Conservation (phyloP, 2,113 vertebrate genomes). For the Nothoprocta pentlandii region DNA sequence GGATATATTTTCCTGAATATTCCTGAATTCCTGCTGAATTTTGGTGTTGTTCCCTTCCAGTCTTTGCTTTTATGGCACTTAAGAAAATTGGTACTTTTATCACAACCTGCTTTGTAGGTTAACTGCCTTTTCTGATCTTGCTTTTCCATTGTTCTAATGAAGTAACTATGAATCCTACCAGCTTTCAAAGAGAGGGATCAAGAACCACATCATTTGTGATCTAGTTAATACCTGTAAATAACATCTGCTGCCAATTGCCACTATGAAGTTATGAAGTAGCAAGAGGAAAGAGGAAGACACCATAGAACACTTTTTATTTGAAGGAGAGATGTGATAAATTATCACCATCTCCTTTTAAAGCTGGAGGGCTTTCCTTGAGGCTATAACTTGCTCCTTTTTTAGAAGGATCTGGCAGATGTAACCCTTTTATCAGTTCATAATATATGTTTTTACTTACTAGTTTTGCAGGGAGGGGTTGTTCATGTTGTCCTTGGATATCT, state of each 20-base stretch:
- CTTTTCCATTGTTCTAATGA: neutral
- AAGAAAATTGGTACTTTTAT: neutral
- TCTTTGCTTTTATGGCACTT: neutral
- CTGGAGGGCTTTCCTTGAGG: neutral
- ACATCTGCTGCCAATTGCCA: neutral
- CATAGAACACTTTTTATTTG: neutral
- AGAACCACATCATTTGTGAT: neutral
- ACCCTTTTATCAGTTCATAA: neutral
- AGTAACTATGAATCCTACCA: neutral
- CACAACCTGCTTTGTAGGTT: neutral
- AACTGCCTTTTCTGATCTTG: neutral
- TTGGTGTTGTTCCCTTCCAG: neutral
- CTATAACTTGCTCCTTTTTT: neutral
- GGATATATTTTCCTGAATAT: neutral
- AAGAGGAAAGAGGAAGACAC: neutral
- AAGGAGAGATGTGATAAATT: constrained; percentile 34
- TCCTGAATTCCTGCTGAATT: neutral
- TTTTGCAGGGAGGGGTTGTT: neutral
- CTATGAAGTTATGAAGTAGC: neutral
- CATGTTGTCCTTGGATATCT: neutral
- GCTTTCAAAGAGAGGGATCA: neutral
- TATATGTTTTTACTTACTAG: too few relatives aligned
- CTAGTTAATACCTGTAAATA: neutral
- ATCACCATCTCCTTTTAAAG: constrained; percentile 13
- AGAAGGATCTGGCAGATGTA: neutral